Evolutionary conservation across 2,888 invertebrate genomes (phyloP), one percentile per base, ranked within the genome.

Genomic region (Vesta saturnalis): DNA sequence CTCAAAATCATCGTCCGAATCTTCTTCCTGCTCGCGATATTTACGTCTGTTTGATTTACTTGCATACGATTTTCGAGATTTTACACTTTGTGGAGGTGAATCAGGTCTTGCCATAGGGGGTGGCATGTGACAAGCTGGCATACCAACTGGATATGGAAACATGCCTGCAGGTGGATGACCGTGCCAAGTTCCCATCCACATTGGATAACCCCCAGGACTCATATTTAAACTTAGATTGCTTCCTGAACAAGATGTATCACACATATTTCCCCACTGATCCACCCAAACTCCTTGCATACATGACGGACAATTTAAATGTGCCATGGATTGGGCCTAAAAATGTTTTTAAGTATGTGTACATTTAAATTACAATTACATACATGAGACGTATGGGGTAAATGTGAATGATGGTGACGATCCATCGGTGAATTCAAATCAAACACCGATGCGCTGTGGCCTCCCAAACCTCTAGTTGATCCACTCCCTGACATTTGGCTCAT

Each of bases 271-370:
- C 80, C 84, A 83, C 74, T 78, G 82, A 72, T 78, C 82, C 77
- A 78, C 71, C 82, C 82, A 79, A 73, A 81, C 78, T 21, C 80
- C 79, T 69, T 82, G 84, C 74, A 83, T 86, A 72, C 89, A 89
- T 55, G 86, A 85, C 22, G 87, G 86, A 73, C 89, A 90, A 77
- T 89, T 89, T 5, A 92, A 78, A 59, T 91, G 91, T 0, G 91
- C 91, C 87, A 91, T 87, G 0, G 92, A 92, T 76, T 91, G 91
- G 0, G 91, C 89, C 91, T 92, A 77, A n/a, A 82, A 21, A 18
- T 52, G 19, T 12, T 6, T 21, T n/a, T 16, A 52, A 52, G 1
- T 52, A n/a, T 43, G 15, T 43, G 43, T 47, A 4, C 2, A 14
- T 12, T 21, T 15, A 1, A 39, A 1, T 22, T 16, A 21, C n/a